A percentile compares a stretch with the other conserved stretches of the same genome.
These are phyloP conservation scores for Turdus rufiventris DNA, from an alignment of 2,113 vertebrate species.

Conservation along the genomic window DNA sequence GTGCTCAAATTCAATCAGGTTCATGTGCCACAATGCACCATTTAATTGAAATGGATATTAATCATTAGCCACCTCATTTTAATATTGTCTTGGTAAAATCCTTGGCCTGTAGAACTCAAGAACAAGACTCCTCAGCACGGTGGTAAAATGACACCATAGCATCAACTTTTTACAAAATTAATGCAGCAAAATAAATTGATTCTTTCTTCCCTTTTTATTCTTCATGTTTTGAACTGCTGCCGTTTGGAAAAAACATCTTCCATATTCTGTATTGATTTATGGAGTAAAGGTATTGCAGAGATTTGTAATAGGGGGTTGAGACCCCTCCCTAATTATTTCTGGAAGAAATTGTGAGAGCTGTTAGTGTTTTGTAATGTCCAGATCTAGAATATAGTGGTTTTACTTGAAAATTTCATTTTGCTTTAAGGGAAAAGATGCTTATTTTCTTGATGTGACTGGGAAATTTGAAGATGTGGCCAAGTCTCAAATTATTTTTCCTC, in stretches of 20 bases:
- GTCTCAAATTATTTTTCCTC: not conserved
- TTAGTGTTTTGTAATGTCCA: not conserved
- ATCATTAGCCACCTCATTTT: not conserved
- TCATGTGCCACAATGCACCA: not conserved
- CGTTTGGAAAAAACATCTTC: not conserved
- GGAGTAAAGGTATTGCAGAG: not conserved
- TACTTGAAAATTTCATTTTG: not conserved
- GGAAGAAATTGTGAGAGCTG: not conserved
- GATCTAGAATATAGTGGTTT: not conserved
- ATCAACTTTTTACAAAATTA: not conserved
- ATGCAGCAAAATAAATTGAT: not conserved
- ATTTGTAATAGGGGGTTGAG: not conserved
- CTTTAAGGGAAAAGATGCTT: not conserved
- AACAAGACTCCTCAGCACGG: not conserved
- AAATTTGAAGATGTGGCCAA: not conserved
- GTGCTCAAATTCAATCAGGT: not conserved
- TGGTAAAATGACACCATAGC: not conserved
- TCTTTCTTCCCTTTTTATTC: not conserved
- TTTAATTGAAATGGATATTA: not conserved
- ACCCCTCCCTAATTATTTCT: not conserved
- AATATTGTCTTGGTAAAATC: not conserved
- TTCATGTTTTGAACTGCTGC: not conserved
- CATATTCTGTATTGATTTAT: not conserved
- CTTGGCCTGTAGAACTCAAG: not conserved
- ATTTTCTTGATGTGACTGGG: not conserved